Evolutionary conservation across 2,888 invertebrate genomes (phyloP).

Genomic region (Caenorhabditis imperialis): DNA sequence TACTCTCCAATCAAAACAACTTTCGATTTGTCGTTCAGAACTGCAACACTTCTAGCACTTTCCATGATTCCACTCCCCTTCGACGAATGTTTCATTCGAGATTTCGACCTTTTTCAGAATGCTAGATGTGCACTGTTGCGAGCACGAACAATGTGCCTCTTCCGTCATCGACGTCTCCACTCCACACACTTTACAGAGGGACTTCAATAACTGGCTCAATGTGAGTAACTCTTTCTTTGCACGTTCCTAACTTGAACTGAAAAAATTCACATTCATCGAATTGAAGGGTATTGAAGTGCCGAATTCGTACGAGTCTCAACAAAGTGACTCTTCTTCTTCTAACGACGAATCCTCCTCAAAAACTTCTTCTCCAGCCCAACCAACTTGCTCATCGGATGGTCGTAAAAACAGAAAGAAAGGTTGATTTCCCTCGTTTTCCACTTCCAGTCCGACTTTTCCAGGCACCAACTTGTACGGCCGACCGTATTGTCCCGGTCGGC

Average conservation of each 20-base stretch:
- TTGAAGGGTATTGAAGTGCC: slow-evolving; percentile 41
- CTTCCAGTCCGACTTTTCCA: slow-evolving; percentile 5
- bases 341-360: slow-evolving; percentile 35
- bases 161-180: slow-evolving; percentile 73
- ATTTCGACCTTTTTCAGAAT: slow-evolving; percentile 17
- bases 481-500: slow-evolving; percentile 76
- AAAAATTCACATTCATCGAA: too few relatives aligned
- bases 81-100: slow-evolving; percentile 25
- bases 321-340: slow-evolving; percentile 35
- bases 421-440: not conserved
- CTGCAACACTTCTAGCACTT: slow-evolving; percentile 11
- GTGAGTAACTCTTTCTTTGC: too few relatives aligned
- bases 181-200: slow-evolving; percentile 70
- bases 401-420: slow-evolving; percentile 51
- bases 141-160: slow-evolving; percentile 56
- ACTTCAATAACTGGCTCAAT: slow-evolving; percentile 75
- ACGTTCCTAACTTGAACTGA: too few relatives aligned
- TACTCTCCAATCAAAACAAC: slow-evolving; percentile 54
- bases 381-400: slow-evolving; percentile 28
- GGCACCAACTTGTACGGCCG: slow-evolving; percentile 77
- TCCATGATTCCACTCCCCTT: slow-evolving; percentile 14
- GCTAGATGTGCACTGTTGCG: slow-evolving; percentile 42
- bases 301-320: slow-evolving; percentile 25
- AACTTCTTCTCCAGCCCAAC: slow-evolving; percentile 22
- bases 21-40: slow-evolving; percentile 44